Evolutionary conservation across 2,113 vertebrate species (phyloP), one percentile per base, ranked within the genome.

Genomic region (Eudyptes chrysolophus): DNA sequence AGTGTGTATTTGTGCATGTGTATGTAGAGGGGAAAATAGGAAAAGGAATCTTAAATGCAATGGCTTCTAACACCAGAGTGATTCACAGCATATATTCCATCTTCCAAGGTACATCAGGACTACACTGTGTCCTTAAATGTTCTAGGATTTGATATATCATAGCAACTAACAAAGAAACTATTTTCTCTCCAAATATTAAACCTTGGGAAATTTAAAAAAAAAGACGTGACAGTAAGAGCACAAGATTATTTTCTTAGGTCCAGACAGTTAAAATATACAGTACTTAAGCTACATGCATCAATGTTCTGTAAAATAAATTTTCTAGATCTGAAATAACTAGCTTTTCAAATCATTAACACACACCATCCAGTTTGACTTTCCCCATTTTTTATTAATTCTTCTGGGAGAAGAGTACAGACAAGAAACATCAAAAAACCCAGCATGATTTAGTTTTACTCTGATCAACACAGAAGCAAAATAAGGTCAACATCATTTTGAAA

Each of bases 341-440:
- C 12, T 89, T 89, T 77, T 51, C 13, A 74, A 83, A 75, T 64
- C 42, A 38, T 42, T 18, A 70, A 54, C 9, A n/a, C 27, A 34
- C 27, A 77, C 6, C 10, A 44, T 66, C 26, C 27, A 25, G 20
- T 55, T 51, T 40, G 27, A 40, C 16, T 81, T 89, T 65, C 0
- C 0, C 13, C 3, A 7, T 65, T 49, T 89, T 38, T 80, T 48
- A 54, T 30, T 4, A 84, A 24, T 22, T 44, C 17, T 70, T 71
- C 13, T 44, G 18, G 17, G 25, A 32, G 10, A 65, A 51, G 15
- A 6, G 6, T 51, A 21, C 4, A 49, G 24, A 32, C 5, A 84
- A 55, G 30, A 64, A 57, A 64, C 7, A 40, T 12, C 19, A 51
- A 66, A 54, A 72, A 38, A 7, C 0, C 0, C 19, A 44, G 3